A percentile compares a stretch with the other conserved stretches of the same genome.
Evolutionary conservation across 2,113 vertebrate species (phyloP).

Genomic region (Capra hircus): DNA sequence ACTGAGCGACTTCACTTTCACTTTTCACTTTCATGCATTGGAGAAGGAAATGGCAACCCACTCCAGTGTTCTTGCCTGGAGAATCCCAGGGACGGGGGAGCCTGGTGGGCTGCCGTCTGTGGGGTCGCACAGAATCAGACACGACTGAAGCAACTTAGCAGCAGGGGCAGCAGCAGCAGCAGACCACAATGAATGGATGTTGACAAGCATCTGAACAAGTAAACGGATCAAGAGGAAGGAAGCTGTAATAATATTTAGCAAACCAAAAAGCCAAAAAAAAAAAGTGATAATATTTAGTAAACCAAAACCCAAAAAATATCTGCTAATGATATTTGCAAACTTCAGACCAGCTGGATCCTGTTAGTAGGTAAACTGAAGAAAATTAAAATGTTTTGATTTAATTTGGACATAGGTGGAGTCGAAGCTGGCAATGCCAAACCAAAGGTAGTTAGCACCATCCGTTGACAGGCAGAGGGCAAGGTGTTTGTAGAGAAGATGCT

Average conservation of each 20-base stretch:
- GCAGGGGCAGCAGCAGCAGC: too few species aligned
- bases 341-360: not conserved
- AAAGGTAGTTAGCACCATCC: not conserved
- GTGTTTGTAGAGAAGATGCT: not conserved
- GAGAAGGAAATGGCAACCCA: too few species aligned
- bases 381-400: not conserved
- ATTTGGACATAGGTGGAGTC: not conserved
- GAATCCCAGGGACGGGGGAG: too few species aligned
- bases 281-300: not conserved
- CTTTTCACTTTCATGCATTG: too few species aligned
- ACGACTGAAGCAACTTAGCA: too few species aligned
- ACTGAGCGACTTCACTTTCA: too few species aligned
- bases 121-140: too few species aligned
- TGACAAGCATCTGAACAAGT: not conserved
- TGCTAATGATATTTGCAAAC: not conserved
- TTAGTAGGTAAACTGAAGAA: not conserved
- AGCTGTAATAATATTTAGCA: not conserved
- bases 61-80: too few species aligned
- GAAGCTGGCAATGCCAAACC: not conserved
- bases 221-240: not conserved
- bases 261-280: not conserved
- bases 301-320: not conserved
- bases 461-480: accelerated
- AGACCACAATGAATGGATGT: not conserved
- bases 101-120: too few species aligned